Conservation (phyloP, 2,888 invertebrate genomes). For the Noctuana brunneofusca region DNA sequence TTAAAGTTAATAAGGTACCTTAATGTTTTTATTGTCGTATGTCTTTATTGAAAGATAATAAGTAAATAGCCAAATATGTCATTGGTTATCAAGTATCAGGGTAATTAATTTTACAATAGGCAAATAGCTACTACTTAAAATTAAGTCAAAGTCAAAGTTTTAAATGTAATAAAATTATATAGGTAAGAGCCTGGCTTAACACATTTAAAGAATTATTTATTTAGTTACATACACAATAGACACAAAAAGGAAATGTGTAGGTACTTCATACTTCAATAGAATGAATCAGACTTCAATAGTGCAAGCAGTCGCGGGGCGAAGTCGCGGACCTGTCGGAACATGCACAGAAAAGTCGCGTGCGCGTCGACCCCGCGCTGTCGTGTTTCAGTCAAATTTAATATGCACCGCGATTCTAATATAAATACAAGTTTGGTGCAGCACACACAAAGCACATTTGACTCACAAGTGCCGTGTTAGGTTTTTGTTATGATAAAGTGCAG, state of each 20-base stretch:
- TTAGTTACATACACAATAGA: no score
- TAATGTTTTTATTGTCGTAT: no score
- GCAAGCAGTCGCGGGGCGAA: constrained; percentile 1
- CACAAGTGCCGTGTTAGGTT: neutral
- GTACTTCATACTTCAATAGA: neutral
- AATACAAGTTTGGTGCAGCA: neutral
- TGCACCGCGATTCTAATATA: constrained; percentile 3
- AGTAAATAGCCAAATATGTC: no score
- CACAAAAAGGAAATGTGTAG: neutral
- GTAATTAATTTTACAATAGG: no score
- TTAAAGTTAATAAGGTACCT: no score
- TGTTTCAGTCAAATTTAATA: neutral
- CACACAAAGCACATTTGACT: neutral
- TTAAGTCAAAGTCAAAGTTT: no score
- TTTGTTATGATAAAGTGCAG: neutral
- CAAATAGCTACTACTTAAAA: no score
- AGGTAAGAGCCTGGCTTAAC: no score
- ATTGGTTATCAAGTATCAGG: no score
- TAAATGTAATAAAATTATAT: no score
- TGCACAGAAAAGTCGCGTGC: constrained; percentile 2
- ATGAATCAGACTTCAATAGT: neutral
- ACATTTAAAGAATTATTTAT: no score
- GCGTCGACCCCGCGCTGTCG: constrained; percentile 1
- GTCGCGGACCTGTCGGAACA: neutral
- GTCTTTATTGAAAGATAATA: no score